These are phyloP conservation scores for Hydrotaea diabolus DNA, from an alignment of 2,888 invertebrate genomes.

Conservation along the genomic window DNA sequence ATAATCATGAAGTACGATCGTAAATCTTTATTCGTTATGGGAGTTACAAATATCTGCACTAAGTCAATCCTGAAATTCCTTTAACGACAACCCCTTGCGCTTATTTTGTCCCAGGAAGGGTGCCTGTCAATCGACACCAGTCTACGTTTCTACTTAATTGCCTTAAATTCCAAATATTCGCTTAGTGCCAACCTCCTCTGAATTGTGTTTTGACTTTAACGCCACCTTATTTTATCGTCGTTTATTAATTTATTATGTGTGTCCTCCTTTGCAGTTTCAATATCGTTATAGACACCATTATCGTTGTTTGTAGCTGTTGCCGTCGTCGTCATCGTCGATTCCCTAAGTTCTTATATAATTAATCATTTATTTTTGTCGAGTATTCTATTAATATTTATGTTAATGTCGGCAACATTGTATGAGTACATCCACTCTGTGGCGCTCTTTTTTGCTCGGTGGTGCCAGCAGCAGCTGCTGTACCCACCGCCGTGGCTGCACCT, in stretches of 20 bases:
- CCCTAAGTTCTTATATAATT: slow-evolving; percentile 18
- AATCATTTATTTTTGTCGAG: slow-evolving; percentile 28
- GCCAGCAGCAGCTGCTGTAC: not conserved
- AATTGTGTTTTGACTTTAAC: not conserved
- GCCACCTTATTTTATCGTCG: not conserved
- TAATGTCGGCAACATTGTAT: slow-evolving; percentile 21
- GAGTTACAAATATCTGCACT: too few relatives aligned
- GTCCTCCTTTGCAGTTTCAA: not conserved
- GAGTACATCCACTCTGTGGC: not conserved
- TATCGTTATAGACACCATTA: not conserved
- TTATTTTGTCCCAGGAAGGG: too few relatives aligned
- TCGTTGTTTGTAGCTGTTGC: too few relatives aligned
- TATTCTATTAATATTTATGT: slow-evolving; percentile 30
- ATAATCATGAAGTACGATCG: too few relatives aligned
- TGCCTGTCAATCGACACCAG: too few relatives aligned
- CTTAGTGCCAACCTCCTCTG: not conserved
- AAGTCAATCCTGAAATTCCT: too few relatives aligned
- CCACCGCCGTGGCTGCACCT: not conserved
- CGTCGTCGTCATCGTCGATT: not conserved
- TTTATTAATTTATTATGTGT: not conserved
- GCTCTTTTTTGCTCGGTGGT: not conserved
- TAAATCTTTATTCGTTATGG: too few relatives aligned
- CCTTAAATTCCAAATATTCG: not conserved
- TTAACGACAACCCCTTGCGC: too few relatives aligned
- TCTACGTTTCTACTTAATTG: too few relatives aligned